These are phyloP conservation scores for Synanthedon vespiformis DNA, from an alignment of 2,888 invertebrate genomes.

Conservation along the genomic window DNA sequence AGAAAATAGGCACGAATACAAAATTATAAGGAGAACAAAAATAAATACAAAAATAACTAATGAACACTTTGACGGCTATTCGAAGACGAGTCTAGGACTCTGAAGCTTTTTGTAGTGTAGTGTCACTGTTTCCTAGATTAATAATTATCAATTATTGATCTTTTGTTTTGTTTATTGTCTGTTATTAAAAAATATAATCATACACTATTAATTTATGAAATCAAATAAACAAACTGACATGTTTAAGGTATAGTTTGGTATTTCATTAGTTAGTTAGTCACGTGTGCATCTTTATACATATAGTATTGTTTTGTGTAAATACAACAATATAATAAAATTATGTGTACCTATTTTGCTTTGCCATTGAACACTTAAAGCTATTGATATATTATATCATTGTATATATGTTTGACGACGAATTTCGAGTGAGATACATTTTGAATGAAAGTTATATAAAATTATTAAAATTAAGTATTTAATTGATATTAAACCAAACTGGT, in stretches of 20 bases:
- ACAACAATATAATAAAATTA: constrained; percentile 24
- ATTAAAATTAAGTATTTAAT: too few relatives aligned
- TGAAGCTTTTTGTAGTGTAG: constrained; percentile 59
- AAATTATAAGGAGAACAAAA: constrained; percentile 43
- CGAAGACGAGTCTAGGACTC: constrained; percentile 63
- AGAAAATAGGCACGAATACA: constrained; percentile 62
- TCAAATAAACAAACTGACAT: constrained; percentile 9
- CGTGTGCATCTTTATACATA: background rate
- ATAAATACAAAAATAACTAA: constrained; percentile 56
- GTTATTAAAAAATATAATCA: constrained; percentile 13
- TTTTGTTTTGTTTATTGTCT: background rate
- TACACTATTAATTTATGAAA: constrained; percentile 17
- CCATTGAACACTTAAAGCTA: constrained; percentile 67
- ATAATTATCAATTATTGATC: background rate
- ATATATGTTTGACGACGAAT: constrained; percentile 17
- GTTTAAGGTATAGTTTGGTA: constrained; percentile 6
- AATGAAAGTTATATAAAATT: background rate
- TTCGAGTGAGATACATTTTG: constrained; percentile 37
- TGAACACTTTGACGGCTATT: constrained; percentile 63
- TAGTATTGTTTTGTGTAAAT: constrained; percentile 12
- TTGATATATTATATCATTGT: constrained; percentile 26
- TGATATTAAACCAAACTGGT: too few relatives aligned
- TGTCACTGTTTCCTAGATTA: constrained; percentile 38
- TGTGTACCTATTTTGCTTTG: constrained; percentile 47
- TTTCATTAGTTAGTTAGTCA: constrained; percentile 9